These are phyloP conservation scores for Drosophila nr. perissopoda DNA, from an alignment of 2,888 invertebrate genomes.

Conservation along the genomic window DNA sequence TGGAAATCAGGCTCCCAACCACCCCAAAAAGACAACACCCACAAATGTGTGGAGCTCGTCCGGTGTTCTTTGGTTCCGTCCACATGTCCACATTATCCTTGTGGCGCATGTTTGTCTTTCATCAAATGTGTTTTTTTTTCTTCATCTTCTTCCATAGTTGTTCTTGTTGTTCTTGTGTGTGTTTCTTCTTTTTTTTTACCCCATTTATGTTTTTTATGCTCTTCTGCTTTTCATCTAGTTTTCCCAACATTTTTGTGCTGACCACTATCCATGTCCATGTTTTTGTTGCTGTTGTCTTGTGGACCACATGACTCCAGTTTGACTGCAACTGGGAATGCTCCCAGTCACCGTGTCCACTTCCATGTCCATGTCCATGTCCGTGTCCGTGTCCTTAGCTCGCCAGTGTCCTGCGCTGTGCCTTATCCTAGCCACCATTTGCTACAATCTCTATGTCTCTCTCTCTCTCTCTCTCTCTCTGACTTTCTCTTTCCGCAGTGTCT, in stretches of 20 bases:
- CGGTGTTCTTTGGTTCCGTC: constrained; percentile 15
- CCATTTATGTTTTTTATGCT: constrained; percentile 78
- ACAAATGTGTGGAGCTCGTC: constrained; percentile 39
- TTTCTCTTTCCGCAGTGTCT: constrained; percentile 16
- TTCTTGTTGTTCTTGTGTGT: constrained; percentile 44
- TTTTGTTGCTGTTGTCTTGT: constrained; percentile 50
- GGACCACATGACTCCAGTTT: constrained; percentile 47
- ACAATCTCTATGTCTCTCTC: constrained; percentile 10
- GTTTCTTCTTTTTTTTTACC: constrained; percentile 41
- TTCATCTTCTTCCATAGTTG: constrained; percentile 37
- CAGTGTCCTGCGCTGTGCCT: constrained; percentile 61
- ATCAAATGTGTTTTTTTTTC: constrained; percentile 68
- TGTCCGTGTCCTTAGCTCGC: constrained; percentile 50
- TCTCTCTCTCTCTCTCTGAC: constrained; percentile 10
- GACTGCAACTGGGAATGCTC: constrained; percentile 57
- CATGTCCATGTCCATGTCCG: constrained; percentile 47
- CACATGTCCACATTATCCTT: constrained; percentile 69
- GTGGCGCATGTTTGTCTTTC: constrained; percentile 83
- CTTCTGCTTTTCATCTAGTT: constrained; percentile 62
- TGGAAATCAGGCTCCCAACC: constrained; percentile 44
- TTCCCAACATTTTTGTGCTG: constrained; percentile 70
- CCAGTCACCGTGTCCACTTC: constrained; percentile 55
- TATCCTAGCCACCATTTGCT: constrained; percentile 37
- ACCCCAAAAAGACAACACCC: constrained; percentile 43
- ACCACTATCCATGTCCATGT: constrained; percentile 59